Evolutionary conservation across 2,797 vertebrate genomes (phyloP).

Genomic region (Babyrousa celebensis): DNA sequence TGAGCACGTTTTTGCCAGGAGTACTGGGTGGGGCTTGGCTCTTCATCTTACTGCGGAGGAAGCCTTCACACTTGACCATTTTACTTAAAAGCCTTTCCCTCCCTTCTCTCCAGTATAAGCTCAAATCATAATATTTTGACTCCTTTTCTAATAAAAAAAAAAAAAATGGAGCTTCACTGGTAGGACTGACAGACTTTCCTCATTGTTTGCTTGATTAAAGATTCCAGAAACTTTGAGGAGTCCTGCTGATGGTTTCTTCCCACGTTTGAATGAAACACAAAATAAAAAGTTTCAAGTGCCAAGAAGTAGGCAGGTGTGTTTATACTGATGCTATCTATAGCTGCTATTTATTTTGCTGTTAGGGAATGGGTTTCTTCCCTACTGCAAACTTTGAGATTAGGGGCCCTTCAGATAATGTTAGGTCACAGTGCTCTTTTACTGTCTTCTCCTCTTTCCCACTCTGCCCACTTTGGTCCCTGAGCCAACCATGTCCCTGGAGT

Average conservation of each 20-base stretch:
- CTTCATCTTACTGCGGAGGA: background rate
- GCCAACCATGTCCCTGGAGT: background rate
- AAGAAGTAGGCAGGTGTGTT: constrained; percentile 81
- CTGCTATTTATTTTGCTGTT: constrained; percentile 71
- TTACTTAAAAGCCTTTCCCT: constrained; percentile 17
- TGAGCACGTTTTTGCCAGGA: background rate
- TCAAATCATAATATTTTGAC: constrained; percentile 78
- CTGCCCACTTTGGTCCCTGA: background rate
- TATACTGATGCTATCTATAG: constrained; percentile 78
- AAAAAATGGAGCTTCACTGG: constrained; percentile 38
- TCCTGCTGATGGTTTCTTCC: constrained; percentile 75
- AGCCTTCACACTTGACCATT: constrained; percentile 56
- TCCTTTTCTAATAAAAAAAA: constrained; percentile 68
- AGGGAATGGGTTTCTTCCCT: constrained; percentile 60
- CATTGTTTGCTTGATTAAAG: constrained; percentile 79
- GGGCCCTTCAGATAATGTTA: constrained; percentile 30
- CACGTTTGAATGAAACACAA: constrained; percentile 77
- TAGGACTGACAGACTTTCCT: constrained; percentile 76
- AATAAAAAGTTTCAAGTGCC: constrained; percentile 76
- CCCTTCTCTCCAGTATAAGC: background rate
- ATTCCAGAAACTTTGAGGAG: constrained; percentile 48
- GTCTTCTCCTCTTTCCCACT: constrained; percentile 21
- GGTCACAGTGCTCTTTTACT: constrained; percentile 63
- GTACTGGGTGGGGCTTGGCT: background rate
- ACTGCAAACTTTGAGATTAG: constrained; percentile 60